Base-by-base conservation (phyloP, 2,888 invertebrate species). In the Acanthoscelides obtectus region DNA sequence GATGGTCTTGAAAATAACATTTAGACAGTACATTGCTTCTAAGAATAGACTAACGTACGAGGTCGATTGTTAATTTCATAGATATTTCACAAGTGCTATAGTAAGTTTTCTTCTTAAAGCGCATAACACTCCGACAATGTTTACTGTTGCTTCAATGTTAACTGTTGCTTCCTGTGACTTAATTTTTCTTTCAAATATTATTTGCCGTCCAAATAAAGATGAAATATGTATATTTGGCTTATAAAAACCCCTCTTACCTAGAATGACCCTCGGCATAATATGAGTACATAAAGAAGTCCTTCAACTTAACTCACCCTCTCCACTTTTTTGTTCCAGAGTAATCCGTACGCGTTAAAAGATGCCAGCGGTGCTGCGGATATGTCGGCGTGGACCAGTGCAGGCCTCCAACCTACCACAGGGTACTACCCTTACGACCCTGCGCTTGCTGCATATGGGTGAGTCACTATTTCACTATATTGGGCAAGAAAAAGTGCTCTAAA, bases 381-480 rank as follows among this genome's bases (percentile, higher is more conserved):
- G 94, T 91, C 94, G 75, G 94, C 95, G 80, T 96, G 96, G 96
- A 94, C 95, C 80, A 94, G 94, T 76, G 94, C 95, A 74, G 94
- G 95, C 75, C 89, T 96, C 72, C 95, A 96, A 87, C 94, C 96
- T 83, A 94, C 95, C 77, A 93, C 95, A 76, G 95, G 94, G 82
- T 96, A 96, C 89, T 95, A 96, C 88, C 94, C 95, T 79, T 96
- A 96, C 88, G 96, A 96, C 88, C 95, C 96, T 73, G 93, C 96
- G 87, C 90, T 94, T 81, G 94, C 95, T 77, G 95, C 96, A 84
- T 96, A 96, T 87, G 96, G 96, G 96, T 96, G 90, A 92, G 94
- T 92, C 76, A n/a, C n/a, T n/a, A n/a, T n/a, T n/a, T n/a, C n/a
- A n/a, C n/a, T n/a, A n/a, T n/a, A n/a, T n/a, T n/a, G n/a, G n/a